phyloP scores from a whole-genome alignment of 1,140 invertebrate genomes.

The Eciton burchellii region DNA sequence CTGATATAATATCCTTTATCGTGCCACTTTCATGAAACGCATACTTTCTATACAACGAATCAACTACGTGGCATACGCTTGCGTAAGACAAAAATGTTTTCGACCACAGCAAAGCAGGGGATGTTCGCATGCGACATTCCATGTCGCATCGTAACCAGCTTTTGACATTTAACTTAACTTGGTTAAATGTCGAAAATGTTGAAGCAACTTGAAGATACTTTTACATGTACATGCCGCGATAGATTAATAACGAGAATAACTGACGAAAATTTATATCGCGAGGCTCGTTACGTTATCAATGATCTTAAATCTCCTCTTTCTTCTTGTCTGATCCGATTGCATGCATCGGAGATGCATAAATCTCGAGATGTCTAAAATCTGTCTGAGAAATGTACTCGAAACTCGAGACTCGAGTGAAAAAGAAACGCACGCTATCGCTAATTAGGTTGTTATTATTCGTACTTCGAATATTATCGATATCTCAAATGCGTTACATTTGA shows the following conservation, averaged over 20 bases:
- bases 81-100: conserved; percentile 36
- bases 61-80: not conserved
- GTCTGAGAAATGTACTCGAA: not conserved
- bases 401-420: not conserved
- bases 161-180: conserved; percentile 38
- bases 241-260: conserved; percentile 7
- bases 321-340: no score
- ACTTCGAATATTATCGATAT: not conserved
- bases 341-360: no score
- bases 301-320: not conserved
- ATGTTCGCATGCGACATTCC: conserved; percentile 32
- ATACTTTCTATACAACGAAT: conserved; percentile 20
- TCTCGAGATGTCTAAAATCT: not conserved
- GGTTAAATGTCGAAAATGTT: conserved; percentile 13
- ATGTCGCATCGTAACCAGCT: conserved; percentile 16
- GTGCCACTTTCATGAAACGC: not conserved
- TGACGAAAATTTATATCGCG: not conserved
- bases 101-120: conserved; percentile 37
- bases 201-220: not conserved
- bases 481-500: not conserved
- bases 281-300: not conserved
- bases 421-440: no score
- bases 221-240: not conserved
- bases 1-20: not conserved
- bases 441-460: not conserved